Evolutionary conservation across 1,140 invertebrate species (phyloP), one percentile per base, ranked within the genome.

Genomic region (Steinernema feltiae): DNA sequence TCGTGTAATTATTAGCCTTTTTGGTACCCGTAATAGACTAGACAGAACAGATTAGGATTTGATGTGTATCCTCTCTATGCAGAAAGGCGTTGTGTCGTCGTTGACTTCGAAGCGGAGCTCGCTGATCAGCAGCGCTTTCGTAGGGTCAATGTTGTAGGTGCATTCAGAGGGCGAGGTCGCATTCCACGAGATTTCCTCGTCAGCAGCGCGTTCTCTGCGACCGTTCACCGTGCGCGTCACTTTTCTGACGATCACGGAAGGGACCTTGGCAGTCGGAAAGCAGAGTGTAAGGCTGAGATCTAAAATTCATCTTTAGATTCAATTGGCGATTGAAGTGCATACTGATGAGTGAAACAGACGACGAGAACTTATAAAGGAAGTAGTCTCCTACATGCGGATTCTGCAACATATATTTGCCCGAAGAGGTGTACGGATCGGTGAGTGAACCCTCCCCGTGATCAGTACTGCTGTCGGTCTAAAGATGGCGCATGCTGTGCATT

Each of bases 371-470:
- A 24, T 77, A 35, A 24, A 74, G 31, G 32, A 48, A 75, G 30
- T 21, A 78, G 74, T 76, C 27, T 17, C 35, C 35, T 48, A n/a
- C 30, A 32, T 32, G 35, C 15, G 75, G 76, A 3, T 41, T 73
- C 15, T 7, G 30, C 7, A 76, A 31, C 17, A 29, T 70, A 32
- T n/a, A 63, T 3, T 63, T 12, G 15, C 53, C 53, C 2, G 53
- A 63, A 63, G 53, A 63, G 53, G 53, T 63, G 53, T 63, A 63
- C 12, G 53, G 53, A 27, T 63, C 53, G 12, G 53, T 63, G 3
- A 63, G 53, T n/a, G 53, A 12, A 15, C 53, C 53, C 12, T 7
- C 3, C 3, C 15, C 24, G 53, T 63, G 53, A 27, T 63, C 24
- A 7, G 53, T 63, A 21, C 53, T 63, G 24, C 53, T 63, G 24